Percentiles rank a stretch among this genome's conserved stretches.
These are phyloP conservation scores for Bellardia pandia DNA, from an alignment of 2,888 invertebrate genomes.

Conservation along the genomic window DNA sequence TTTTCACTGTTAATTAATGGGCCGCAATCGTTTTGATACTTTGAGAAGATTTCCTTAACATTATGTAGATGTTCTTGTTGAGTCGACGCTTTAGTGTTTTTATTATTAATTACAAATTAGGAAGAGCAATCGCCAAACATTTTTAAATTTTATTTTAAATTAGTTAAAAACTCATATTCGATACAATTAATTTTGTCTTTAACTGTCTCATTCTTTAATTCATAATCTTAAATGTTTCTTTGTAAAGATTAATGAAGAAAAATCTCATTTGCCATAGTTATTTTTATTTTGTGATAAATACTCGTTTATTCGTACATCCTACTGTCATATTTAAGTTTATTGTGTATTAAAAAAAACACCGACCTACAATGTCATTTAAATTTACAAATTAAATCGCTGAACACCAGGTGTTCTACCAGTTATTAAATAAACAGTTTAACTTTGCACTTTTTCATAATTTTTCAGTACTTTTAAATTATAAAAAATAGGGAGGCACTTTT, in stretches of 20 bases:
- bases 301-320: neutral
- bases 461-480: too few species aligned
- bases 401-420: constrained; percentile 71
- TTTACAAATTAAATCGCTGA: constrained; percentile 83
- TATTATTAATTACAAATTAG: constrained; percentile 30
- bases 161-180: too few species aligned
- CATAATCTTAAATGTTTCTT: neutral
- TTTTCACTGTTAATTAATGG: constrained; percentile 57
- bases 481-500: too few species aligned
- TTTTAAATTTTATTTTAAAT: neutral
- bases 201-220: neutral
- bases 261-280: constrained; percentile 9
- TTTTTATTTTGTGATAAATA: neutral
- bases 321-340: constrained; percentile 8
- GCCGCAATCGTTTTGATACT: constrained; percentile 44
- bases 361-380: constrained; percentile 81
- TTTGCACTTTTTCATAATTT: too few species aligned
- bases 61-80: constrained; percentile 37
- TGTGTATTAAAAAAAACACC: constrained; percentile 53
- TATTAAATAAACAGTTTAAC: constrained; percentile 14
- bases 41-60: constrained; percentile 44
- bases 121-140: neutral
- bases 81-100: constrained; percentile 35
- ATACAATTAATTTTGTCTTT: too few species aligned
- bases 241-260: constrained; percentile 12